phyloP scores from a whole-genome alignment of 2,113 vertebrate genomes.

The Micromys minutus region DNA sequence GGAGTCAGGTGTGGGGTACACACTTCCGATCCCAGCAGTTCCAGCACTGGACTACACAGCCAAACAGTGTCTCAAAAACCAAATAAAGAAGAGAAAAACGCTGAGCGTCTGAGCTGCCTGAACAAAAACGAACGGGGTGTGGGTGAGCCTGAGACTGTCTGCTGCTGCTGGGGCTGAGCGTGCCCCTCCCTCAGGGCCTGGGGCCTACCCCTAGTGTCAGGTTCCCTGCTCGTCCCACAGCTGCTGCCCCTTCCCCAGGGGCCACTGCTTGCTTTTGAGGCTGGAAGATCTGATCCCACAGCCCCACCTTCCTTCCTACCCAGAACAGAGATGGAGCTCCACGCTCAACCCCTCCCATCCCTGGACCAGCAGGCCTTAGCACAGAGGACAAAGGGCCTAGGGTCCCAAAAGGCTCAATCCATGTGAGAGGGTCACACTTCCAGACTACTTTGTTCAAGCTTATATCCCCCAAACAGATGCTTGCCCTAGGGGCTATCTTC shows the following conservation, averaged over 20 bases:
- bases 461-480: neutral
- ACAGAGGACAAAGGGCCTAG: neutral
- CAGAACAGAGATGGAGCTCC: neutral
- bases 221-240: conserved; percentile 69
- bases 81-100: neutral
- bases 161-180: neutral
- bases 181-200: neutral
- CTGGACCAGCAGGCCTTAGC: neutral
- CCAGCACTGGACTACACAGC: neutral
- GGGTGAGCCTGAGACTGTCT: neutral
- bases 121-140: neutral
- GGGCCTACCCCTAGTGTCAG: conserved; percentile 65
- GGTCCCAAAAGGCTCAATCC: neutral
- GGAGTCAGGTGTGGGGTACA: neutral
- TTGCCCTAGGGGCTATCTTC: neutral
- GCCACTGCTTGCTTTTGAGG: conserved; percentile 14
- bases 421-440: neutral
- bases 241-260: conserved; percentile 71
- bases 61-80: neutral
- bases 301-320: conserved; percentile 36
- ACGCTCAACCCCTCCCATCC: neutral
- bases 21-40: neutral
- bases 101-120: neutral
- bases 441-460: neutral
- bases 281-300: conserved; percentile 54